Base-by-base conservation (phyloP, 2,888 invertebrate species). In the Scrobipalpa costella region DNA sequence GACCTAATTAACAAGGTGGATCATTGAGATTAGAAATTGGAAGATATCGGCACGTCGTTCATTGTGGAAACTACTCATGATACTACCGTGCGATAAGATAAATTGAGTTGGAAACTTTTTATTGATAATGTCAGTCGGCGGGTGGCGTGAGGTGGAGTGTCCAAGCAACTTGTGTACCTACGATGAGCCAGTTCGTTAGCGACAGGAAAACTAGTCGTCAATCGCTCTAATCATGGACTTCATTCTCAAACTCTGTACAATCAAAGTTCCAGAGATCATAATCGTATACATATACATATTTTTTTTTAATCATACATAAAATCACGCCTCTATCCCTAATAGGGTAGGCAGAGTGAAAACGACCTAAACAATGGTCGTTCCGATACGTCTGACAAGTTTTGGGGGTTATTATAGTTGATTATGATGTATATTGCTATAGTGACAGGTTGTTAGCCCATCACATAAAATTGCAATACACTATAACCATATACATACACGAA, bases 41-140 rank as follows among this genome's bases (percentile, higher is more conserved):
- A 80, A 85, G 90, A 90, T 90, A 91, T 90, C 89, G 75, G 88
- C 88, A 86, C 89, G 88, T 89, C 89, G 86, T 88, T 87, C 88
- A 90, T 90, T 90, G 89, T 90, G 83, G 84, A 88, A 88, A 90
- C 86, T 88, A 84, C 84, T 88, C 86, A 83, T 80, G 90, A 89
- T 90, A 89, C 88, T 88, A 88, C 82, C 78, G 79, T 74, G 68
- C 74, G 91, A 91, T 91, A 88, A 91, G 91, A 91, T 91, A 89
- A 84, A 86, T 87, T 84, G 82, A 84, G 81, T 84, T 81, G 75
- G 74, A 81, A 84, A 84, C 81, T 85, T 86, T 85, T 86, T 86
- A 86, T 88, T 86, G 87, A 88, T 88, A 90, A 80, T 78, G 78
- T 77, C 70, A 77, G 81, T 73, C 77, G 76, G 80, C 80, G 82